phyloP scores from a whole-genome alignment of 2,797 vertebrate genomes.

The Lacerta bilineata region DNA sequence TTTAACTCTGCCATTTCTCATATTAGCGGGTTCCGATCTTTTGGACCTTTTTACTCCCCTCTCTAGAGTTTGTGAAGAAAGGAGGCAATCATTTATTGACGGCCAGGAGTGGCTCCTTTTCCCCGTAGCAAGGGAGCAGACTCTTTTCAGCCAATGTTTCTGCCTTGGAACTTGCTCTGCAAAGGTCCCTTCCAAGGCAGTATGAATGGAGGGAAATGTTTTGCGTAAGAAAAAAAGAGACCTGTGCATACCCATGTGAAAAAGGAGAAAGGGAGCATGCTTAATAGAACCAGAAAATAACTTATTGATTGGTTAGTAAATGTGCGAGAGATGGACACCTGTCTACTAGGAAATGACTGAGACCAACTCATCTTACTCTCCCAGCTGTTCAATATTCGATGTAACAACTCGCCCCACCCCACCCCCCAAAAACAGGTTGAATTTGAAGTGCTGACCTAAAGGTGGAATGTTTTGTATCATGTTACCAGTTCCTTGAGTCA shows the following conservation, averaged over 20 bases:
- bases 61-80: background rate
- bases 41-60: background rate
- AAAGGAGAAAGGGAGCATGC: conserved; percentile 35
- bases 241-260: conserved; percentile 7
- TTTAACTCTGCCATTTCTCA: background rate
- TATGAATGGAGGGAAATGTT: background rate
- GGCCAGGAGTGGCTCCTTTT: background rate
- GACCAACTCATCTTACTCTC: conserved; percentile 74
- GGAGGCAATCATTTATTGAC: background rate
- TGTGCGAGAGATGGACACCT: conserved; percentile 74
- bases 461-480: conserved; percentile 78
- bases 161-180: background rate
- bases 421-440: conserved; percentile 68
- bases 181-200: background rate
- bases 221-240: background rate
- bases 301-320: conserved; percentile 67
- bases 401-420: conserved; percentile 69
- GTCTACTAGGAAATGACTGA: conserved; percentile 74
- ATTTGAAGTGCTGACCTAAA: conserved; percentile 76
- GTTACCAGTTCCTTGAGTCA: conserved; percentile 76
- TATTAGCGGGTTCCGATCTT: background rate
- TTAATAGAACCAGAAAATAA: conserved; percentile 65
- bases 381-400: conserved; percentile 74
- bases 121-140: background rate
- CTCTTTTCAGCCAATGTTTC: background rate